phyloP scores from a whole-genome alignment of 2,797 vertebrate genomes.

The Sebastes aleutianus region DNA sequence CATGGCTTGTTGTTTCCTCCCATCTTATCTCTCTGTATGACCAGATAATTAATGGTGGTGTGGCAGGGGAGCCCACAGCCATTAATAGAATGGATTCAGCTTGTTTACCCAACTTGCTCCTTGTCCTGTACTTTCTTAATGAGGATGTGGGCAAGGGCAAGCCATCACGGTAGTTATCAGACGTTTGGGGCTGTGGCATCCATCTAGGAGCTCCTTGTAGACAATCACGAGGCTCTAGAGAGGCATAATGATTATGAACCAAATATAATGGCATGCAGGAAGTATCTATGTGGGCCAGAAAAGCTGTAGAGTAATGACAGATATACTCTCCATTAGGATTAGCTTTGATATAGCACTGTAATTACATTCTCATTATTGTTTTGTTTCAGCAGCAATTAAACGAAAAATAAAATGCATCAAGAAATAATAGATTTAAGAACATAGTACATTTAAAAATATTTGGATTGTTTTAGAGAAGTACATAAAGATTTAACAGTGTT shows the following conservation, averaged over 20 bases:
- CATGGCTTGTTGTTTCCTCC: slow-evolving; percentile 60
- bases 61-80: slow-evolving; percentile 54
- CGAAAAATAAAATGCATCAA: background rate
- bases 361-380: slow-evolving; percentile 23
- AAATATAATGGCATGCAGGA: background rate
- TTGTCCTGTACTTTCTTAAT: slow-evolving; percentile 65
- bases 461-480: background rate
- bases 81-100: slow-evolving; percentile 75
- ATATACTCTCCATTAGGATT: slow-evolving; percentile 2
- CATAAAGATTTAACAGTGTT: background rate
- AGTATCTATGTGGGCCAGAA: slow-evolving; percentile 1
- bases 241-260: slow-evolving; percentile 25
- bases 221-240: slow-evolving; percentile 17
- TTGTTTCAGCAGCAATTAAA: background rate
- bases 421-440: background rate
- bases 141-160: slow-evolving; percentile 56
- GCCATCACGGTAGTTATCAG: slow-evolving; percentile 46
- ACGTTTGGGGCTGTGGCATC: slow-evolving; percentile 39
- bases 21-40: slow-evolving; percentile 73
- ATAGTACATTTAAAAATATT: background rate
- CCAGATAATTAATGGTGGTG: slow-evolving; percentile 79
- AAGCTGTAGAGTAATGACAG: slow-evolving; percentile 3
- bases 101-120: slow-evolving; percentile 70
- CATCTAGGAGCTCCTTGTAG: slow-evolving; percentile 37
- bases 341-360: slow-evolving; percentile 21